Evolutionary conservation across 92 coral and sea anemone species (phyloP), one percentile per base, ranked within the genome.

Genomic region (Parazoanthus swiftii): DNA sequence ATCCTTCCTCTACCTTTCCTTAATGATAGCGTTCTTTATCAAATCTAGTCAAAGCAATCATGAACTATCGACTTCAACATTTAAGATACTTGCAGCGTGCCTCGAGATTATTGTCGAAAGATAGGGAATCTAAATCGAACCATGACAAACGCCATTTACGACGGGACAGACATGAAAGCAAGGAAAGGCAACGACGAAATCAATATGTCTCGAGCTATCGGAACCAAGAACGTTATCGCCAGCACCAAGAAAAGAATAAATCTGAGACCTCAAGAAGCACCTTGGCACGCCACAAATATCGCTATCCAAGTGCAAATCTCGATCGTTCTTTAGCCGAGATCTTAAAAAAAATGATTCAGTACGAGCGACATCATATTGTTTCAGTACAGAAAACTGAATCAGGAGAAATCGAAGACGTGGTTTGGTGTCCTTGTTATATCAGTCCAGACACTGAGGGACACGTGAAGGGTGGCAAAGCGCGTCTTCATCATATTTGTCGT

Each of bases 371-470:
- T 71, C 90, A 88, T 71, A 43, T 88, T 80, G 85, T 73, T 25
- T 65, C 66, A 21, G 56, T 68, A 21, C 43, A 66, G 11, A 88
- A 26, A 36, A 86, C 79, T 80, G 25, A 46, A 1, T 70, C 77
- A 48, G 90, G 86, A 50, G 51, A 48, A 14, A 63, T 80, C 35
- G 26, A 37, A n/a, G 90, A 88, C 54, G 90, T 80, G 39, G 2
- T 88, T n/a, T 88, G 90, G 90, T 88, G 90, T 33, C 90, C 90
- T 15, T 16, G 42, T 39, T 88, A 39, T 38, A 38, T 88, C 68
- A 46, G 71, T 10, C 86, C 90, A 1, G 86, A 35, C 13, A 54
- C 21, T 38, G 39, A 67, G 71, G 86, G 86, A 0, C 33, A 14
- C 58, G 90, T 85, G 15, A 88, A 79, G 44, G 90, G 90, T 18